Base-by-base conservation (phyloP, 2,888 invertebrate genomes). In the Sisyra nigra region DNA sequence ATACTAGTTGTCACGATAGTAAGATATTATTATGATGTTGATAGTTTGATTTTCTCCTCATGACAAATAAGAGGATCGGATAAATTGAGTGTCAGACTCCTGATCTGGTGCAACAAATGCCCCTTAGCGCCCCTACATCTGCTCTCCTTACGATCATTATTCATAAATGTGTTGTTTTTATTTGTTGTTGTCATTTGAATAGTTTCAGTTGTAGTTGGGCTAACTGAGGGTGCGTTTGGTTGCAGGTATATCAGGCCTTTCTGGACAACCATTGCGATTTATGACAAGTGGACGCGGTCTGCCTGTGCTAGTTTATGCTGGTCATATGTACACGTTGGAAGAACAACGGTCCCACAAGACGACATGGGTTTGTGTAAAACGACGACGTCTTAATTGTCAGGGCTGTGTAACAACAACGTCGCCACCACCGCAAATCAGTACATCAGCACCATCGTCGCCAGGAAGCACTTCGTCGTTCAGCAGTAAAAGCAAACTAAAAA, bases 251-350 rank as follows among this genome's bases (percentile, higher is more conserved):
- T 30, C 30, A 29, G 18, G 30, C 8, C 8, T 19, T n/a, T 19
- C 15, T n/a, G 33, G 14, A 18, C 30, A 35, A 42, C 42, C 35
- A 6, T 32, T 42, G 9, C 42, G 42, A 7, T 42, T 42, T 31
- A 18, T 42, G 31, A 42, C 42, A 31, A 42, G 42, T 17, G 42
- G 34, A 8, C 31, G 32, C 17, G 42, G 42, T 9, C 17, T 42
- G 5, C 42, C 42, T 7, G 42, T 42, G 24, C 18, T 42, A 17
- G 42, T 42, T 10, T 42, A 42, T 31, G 38, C 36, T 19, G 42
- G 42, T 11, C 42, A 42, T 32, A 42, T 42, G 42, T 42, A 42
- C 31, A 37, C 38, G 17, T 32, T 42, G 29, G 42, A 42, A 3
- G 37, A 42, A 24, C 29, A 31, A 30, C 36, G 37, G n/a, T 31